phyloP scores from a whole-genome alignment of 2,888 invertebrate genomes.

The Limnephilus marmoratus region DNA sequence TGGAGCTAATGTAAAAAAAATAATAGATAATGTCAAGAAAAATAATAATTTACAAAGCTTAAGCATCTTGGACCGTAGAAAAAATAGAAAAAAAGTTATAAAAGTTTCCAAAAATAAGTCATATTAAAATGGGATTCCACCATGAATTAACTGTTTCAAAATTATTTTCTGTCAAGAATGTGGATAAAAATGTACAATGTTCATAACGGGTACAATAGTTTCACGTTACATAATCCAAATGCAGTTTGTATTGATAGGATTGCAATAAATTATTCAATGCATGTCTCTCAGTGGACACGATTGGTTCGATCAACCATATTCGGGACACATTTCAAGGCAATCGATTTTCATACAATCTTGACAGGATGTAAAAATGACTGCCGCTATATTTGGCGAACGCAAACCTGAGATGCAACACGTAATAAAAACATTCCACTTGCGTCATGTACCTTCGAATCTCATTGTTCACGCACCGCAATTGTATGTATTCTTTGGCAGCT shows the following conservation, averaged over 20 bases:
- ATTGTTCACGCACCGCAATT: neutral
- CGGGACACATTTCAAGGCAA: neutral
- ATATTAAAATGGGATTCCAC: too few species aligned
- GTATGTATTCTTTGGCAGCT: neutral
- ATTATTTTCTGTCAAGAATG: neutral
- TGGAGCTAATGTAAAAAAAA: too few species aligned
- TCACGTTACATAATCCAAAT: neutral
- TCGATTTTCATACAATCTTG: neutral
- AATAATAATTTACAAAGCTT: neutral
- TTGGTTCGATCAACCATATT: constrained; percentile 12
- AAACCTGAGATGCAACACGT: neutral
- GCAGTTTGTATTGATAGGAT: neutral
- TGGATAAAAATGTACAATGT: neutral
- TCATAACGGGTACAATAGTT: neutral
- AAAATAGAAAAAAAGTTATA: too few species aligned
- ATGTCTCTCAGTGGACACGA: neutral
- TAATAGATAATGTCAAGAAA: neutral
- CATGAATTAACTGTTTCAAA: too few species aligned
- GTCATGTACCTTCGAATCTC: neutral
- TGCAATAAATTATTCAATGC: neutral
- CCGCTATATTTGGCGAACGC: neutral
- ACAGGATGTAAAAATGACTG: constrained; percentile 8
- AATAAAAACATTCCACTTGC: neutral
- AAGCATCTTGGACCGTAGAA: neutral
- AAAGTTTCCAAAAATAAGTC: too few species aligned